Conservation (phyloP, 64 coral and sea anemone genomes). For the Hydrozoanthus tunicans region DNA sequence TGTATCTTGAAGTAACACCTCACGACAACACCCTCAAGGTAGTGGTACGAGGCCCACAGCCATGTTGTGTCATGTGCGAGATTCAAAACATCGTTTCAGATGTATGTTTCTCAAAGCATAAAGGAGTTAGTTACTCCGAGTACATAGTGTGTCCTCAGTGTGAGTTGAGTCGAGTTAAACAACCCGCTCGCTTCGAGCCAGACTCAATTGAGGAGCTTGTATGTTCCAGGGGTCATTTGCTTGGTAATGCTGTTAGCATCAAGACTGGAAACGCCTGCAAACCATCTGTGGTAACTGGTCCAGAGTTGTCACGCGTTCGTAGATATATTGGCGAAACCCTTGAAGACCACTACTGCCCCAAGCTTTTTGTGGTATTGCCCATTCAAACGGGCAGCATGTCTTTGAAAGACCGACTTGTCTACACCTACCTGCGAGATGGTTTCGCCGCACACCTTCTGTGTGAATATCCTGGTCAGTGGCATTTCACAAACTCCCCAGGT, state of each 20-base stretch:
- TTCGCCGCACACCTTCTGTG: constrained; percentile 42
- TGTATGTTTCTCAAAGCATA: background rate
- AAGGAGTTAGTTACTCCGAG: background rate
- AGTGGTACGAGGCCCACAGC: constrained; percentile 5
- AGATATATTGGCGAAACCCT: constrained; percentile 30
- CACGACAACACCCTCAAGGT: constrained; percentile 28
- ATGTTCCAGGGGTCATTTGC: constrained; percentile 13
- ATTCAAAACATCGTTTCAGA: constrained; percentile 31
- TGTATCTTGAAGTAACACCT: constrained; percentile 28
- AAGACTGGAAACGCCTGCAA: constrained; percentile 19
- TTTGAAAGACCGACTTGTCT: constrained; percentile 39
- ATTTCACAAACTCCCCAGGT: background rate
- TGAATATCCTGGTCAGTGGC: constrained; percentile 30
- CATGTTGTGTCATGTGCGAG: constrained; percentile 43
- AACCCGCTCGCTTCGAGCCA: constrained; percentile 13
- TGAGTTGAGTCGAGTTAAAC: constrained; percentile 7
- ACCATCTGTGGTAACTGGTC: background rate
- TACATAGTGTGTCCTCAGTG: constrained; percentile 39
- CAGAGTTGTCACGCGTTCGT: constrained; percentile 8
- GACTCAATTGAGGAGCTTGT: background rate
- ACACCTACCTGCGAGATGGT: constrained; percentile 43
- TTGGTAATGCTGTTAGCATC: background rate
- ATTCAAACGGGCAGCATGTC: constrained; percentile 27
- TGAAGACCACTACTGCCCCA: constrained; percentile 39
- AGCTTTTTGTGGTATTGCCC: constrained; percentile 35